Base-by-base conservation (phyloP, 2,797 vertebrate genomes). In the Crocodylus rhombifer region DNA sequence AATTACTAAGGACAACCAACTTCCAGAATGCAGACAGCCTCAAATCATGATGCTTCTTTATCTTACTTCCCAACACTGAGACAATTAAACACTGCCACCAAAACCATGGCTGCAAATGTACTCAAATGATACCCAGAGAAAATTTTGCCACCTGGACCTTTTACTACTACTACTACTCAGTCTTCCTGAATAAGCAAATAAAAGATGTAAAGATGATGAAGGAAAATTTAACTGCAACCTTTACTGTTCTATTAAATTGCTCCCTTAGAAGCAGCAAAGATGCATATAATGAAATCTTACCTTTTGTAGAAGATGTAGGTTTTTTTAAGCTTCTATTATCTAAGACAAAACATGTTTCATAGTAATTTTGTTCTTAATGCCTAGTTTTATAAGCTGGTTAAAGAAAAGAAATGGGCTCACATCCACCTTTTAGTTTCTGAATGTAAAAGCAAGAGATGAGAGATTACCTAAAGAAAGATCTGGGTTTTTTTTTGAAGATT, bases 131-230 rank as follows among this genome's bases (percentile, higher is more conserved):
- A 51, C 42, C 42, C 42, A 10, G 42, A 51, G 9, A 51, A 51
- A 51, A 51, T 51, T 51, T 51, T 51, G 42, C 42, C 42, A 74
- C 7, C 11, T 84, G 18, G 64, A 4, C 0, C 63, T 87, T 87
- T 30, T 73, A 76, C 61, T 36, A 55, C 10, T 57, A 18, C 6
- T 57, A 16, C 6, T 57, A 18, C 8, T 63, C 10, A 51, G 17
- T 86, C 88, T 88, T 86, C 30, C 60, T 90, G 42, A 77, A 94
- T 84, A 89, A 81, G 51, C 67, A 92, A 96, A 93, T 75, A 87
- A 95, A 96, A 94, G 61, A 61, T 58, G 42, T 90, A 88, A 90
- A 30, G 73, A 95, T 88, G 87, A 86, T 57, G 76, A 89, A 97
- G 94, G 56, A 95, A 51, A 96, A 95, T 0, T 77, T n/a, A 87